Evolutionary conservation across 2,113 vertebrate genomes (phyloP), one percentile per base, ranked within the genome.

Genomic region (Lasiurus cinereus): DNA sequence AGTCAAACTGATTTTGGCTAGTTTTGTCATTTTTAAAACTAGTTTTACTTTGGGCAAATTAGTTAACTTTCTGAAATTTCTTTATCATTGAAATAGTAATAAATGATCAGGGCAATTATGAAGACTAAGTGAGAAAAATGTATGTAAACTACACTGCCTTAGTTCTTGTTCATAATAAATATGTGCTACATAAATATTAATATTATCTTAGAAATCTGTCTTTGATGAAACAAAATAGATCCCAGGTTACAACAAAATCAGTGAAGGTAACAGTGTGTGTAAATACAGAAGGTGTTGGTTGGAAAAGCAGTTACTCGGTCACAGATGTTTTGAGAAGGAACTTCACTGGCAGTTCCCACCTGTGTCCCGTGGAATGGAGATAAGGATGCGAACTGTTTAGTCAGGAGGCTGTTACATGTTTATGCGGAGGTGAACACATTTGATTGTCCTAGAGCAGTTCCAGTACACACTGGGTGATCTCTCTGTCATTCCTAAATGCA

Each of bases 1-100:
- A 39, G 39, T 5, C 39, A 39, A 39, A 39, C 39, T 79, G 4
- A 93, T 94, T 83, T 93, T 22, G 39, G 39, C 39, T 12, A 48
- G 7, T 80, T 69, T 84, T 31, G 70, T 16, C 6, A 48, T 67
- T 59, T 59, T 62, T 74, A 79, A 39, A 14, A 74, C 36, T 50
- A 83, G 31, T 93, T 94, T 92, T 50, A 69, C 3, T 88, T 79
- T 79, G n/a, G 24, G 27, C 1, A 90, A 86, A 69, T 54, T 21
- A 54, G 5, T 91, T 77, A 54, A 83, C 24, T 69, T 92, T n/a
- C 43, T 92, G 21, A 95, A 94, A 77, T 92, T 91, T 56, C 10
- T 54, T 86, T 56, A 48, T 39, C 8, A 14, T 50, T 52, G 88
- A 90, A 93, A 91, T 79, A 9, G 18, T 6, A 73, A 74, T 76